Evolutionary conservation across 2,888 invertebrate genomes (phyloP).

Genomic region (Drosophila pseudotakahashii): DNA sequence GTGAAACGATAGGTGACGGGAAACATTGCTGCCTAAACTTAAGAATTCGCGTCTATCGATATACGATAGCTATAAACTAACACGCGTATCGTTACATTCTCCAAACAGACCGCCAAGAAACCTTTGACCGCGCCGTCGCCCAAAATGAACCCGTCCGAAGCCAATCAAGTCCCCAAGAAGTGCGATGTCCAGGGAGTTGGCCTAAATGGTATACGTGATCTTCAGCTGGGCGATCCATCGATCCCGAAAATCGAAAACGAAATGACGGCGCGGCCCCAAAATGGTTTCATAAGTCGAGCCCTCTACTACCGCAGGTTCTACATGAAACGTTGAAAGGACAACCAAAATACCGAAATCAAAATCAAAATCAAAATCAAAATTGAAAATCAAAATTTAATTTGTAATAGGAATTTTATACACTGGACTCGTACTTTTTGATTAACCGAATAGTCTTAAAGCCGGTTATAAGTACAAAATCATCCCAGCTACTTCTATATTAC

Average conservation of each 20-base stretch:
- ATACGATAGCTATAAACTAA: no score
- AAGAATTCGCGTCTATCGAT: no score
- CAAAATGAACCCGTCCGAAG: neutral
- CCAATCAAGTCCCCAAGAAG: neutral
- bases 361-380: neutral
- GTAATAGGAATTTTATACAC: neutral
- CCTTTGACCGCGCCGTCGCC: neutral
- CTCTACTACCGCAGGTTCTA: constrained; percentile 1
- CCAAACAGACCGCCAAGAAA: neutral
- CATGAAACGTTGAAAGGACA: neutral
- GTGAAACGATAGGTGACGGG: no score
- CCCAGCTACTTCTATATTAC: neutral
- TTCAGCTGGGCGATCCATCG: neutral
- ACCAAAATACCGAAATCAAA: neutral
- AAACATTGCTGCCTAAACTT: no score
- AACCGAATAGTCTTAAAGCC: neutral
- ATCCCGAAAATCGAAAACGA: neutral
- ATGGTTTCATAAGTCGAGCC: neutral
- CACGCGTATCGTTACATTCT: neutral
- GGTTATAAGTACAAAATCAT: neutral
- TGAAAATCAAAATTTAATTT: neutral
- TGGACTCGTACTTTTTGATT: neutral
- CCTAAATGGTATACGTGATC: neutral
- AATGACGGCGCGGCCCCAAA: neutral
- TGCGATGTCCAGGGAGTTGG: neutral